Conservation (phyloP, 2,797 vertebrate genomes). For the Melanotaenia pygmaea region DNA sequence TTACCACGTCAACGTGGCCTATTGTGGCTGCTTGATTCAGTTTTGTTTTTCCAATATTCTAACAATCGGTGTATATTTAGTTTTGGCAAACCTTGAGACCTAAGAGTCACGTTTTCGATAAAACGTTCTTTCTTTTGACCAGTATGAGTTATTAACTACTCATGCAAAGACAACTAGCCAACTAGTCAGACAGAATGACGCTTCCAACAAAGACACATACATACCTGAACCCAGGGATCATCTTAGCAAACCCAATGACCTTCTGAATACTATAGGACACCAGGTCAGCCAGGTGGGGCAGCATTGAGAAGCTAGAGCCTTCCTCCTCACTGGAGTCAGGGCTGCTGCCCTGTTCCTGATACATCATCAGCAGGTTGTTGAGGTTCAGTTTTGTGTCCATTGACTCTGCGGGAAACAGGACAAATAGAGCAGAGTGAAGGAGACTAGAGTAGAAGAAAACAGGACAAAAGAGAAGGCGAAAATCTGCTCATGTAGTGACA, state of each 20-base stretch:
- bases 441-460: not conserved
- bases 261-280: slow-evolving; percentile 99
- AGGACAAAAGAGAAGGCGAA: slow-evolving; percentile 17
- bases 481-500: not conserved
- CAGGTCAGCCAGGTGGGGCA: slow-evolving; percentile 95
- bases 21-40: not conserved
- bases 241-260: slow-evolving; percentile 97
- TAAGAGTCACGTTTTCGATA: not conserved
- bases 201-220: slow-evolving; percentile 7
- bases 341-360: slow-evolving; percentile 85
- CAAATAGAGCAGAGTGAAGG: not conserved
- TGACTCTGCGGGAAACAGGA: slow-evolving; percentile 75
- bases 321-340: slow-evolving; percentile 84
- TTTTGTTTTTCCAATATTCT: not conserved
- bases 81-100: too few species aligned
- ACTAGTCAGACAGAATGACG: not conserved
- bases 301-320: slow-evolving; percentile 90
- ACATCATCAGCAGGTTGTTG: slow-evolving; percentile 85
- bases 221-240: slow-evolving; percentile 98
- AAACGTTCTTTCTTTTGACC: not conserved
- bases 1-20: not conserved
- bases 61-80: not conserved
- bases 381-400: slow-evolving; percentile 86
- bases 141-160: slow-evolving; percentile 7
- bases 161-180: not conserved